phyloP scores from a whole-genome alignment of 2,113 vertebrate genomes.

The Fregetta grallaria region DNA sequence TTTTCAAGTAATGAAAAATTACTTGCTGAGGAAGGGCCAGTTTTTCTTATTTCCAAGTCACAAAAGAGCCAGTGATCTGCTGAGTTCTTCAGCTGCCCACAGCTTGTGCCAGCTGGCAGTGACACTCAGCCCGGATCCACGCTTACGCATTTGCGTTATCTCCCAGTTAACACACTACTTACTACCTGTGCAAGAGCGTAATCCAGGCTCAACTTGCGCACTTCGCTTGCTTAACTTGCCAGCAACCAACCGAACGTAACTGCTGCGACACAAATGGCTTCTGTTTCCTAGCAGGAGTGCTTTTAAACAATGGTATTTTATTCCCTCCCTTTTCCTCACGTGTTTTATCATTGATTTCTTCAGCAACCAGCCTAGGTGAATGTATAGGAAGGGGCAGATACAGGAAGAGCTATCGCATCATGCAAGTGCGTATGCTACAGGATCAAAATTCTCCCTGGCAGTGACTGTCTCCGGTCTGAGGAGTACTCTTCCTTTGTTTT shows the following conservation, averaged over 20 bases:
- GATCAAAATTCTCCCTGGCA: not conserved
- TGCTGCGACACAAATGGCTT: not conserved
- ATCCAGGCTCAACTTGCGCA: not conserved
- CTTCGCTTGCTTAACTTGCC: not conserved
- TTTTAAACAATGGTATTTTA: not conserved
- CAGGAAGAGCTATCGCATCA: not conserved
- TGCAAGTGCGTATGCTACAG: not conserved
- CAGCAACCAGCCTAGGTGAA: not conserved
- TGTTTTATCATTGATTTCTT: not conserved
- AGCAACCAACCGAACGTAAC: not conserved
- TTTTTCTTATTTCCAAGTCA: not conserved
- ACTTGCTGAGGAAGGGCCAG: not conserved
- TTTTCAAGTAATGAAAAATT: not conserved
- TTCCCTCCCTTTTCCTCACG: not conserved
- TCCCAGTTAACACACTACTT: not conserved
- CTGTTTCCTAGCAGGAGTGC: not conserved
- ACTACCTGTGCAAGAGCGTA: rapidly evolving
- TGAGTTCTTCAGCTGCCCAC: not conserved
- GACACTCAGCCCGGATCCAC: not conserved
- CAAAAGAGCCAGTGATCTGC: not conserved
- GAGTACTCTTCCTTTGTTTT: not conserved
- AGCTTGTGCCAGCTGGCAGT: not conserved
- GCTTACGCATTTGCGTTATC: rapidly evolving
- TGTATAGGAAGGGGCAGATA: not conserved
- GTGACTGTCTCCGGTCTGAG: not conserved